A percentile compares a stretch with the other conserved stretches of the same genome.
Evolutionary conservation across 2,797 vertebrate species (phyloP).

Genomic region (Australoheros facetus): DNA sequence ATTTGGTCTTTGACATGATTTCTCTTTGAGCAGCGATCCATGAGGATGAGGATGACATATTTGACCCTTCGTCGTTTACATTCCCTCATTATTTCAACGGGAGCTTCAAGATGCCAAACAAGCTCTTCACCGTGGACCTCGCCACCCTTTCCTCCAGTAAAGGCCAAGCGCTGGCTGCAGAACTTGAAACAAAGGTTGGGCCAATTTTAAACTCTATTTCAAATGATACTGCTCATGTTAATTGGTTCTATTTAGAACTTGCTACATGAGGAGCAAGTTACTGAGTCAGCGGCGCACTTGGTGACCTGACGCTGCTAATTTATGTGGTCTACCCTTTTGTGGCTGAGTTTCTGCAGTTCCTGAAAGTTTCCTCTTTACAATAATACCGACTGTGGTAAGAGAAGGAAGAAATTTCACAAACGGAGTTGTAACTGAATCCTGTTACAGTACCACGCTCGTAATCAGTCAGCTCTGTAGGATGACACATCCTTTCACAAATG

Average conservation of each 20-base stretch:
- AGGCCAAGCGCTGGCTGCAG: conserved; percentile 30
- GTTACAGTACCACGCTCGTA: accelerated
- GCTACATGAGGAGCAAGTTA: not conserved
- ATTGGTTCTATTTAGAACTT: not conserved
- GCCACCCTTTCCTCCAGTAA: conserved; percentile 12
- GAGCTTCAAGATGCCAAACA: conserved; percentile 64
- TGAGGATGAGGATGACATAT: conserved; percentile 73
- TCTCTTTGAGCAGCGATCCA: conserved; percentile 56
- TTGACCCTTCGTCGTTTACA: conserved; percentile 59
- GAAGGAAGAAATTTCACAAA: not conserved
- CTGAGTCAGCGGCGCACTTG: not conserved
- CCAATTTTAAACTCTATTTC: not conserved
- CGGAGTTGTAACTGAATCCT: not conserved
- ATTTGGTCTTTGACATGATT: not conserved
- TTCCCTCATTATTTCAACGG: conserved; percentile 66
- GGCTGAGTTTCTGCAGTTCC: not conserved
- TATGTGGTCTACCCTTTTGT: not conserved
- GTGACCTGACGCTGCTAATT: not conserved
- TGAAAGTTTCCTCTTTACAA: not conserved
- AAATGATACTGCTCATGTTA: not conserved
- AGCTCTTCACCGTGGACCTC: conserved; percentile 43
- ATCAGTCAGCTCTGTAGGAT: not conserved
- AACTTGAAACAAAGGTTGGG: conserved; percentile 63
- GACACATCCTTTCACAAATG: not conserved
- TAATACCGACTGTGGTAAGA: not conserved